Evolutionary conservation across 2,797 vertebrate species (phyloP).

Genomic region (Catharus ustulatus): DNA sequence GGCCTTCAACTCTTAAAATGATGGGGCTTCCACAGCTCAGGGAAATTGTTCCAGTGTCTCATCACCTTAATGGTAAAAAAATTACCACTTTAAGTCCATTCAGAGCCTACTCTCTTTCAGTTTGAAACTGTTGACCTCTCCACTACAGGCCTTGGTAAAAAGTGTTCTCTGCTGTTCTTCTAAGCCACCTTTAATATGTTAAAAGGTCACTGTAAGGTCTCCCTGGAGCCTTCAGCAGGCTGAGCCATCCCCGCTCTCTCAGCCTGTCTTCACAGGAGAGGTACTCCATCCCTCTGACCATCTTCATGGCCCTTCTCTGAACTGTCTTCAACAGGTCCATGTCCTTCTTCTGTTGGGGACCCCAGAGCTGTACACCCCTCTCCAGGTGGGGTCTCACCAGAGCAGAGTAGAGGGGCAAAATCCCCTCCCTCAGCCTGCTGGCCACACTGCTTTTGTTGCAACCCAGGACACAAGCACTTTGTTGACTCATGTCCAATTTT

Average conservation of each 20-base stretch:
- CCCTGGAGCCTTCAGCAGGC: not conserved
- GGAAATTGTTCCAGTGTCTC: not conserved
- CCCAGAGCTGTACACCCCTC: not conserved
- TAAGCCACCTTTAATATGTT: not conserved
- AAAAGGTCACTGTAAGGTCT: not conserved
- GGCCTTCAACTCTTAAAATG: not conserved
- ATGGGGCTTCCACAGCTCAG: not conserved
- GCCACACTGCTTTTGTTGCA: accelerated
- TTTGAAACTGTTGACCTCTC: not conserved
- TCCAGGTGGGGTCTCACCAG: not conserved
- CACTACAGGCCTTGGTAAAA: not conserved
- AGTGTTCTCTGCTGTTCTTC: not conserved
- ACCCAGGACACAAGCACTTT: accelerated
- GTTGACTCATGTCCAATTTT: accelerated
- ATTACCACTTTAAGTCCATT: not conserved
- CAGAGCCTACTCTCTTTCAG: not conserved
- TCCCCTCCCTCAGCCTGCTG: not conserved
- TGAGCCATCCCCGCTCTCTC: not conserved
- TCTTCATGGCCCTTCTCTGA: not conserved
- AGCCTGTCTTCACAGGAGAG: not conserved
- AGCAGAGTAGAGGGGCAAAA: not conserved
- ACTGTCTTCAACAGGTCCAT: not conserved
- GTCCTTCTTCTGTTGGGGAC: not conserved
- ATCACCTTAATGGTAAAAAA: not conserved
- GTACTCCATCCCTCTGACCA: not conserved